These are phyloP conservation scores for Neostethus bicornis DNA, from an alignment of 2,797 vertebrate genomes.

Conservation along the genomic window DNA sequence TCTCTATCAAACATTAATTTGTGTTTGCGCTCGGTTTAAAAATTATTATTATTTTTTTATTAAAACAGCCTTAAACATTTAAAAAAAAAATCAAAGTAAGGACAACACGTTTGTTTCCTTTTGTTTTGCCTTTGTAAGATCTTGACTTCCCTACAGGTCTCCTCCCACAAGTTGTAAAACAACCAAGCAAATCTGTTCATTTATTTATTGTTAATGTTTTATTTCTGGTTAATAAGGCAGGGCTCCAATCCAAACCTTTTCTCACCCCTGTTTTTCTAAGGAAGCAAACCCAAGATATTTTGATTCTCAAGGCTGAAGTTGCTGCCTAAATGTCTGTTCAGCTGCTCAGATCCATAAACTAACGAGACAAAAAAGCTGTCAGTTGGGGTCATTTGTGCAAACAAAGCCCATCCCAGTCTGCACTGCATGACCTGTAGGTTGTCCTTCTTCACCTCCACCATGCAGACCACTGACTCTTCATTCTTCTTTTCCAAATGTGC, in stretches of 20 bases:
- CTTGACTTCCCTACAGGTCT: slow-evolving; percentile 44
- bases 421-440: slow-evolving; percentile 49
- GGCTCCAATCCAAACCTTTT: slow-evolving; percentile 22
- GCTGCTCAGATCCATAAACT: slow-evolving; percentile 54
- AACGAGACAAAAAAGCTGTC: slow-evolving; percentile 42
- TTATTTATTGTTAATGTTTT: slow-evolving; percentile 12
- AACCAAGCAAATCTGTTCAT: slow-evolving; percentile 6
- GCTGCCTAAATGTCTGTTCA: slow-evolving; percentile 43
- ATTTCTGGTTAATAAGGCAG: slow-evolving; percentile 58
- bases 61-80: slow-evolving; percentile 55
- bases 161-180: no score
- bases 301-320: slow-evolving; percentile 38
- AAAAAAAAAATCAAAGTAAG: slow-evolving; percentile 38
- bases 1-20: slow-evolving; percentile 1
- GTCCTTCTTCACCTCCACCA: slow-evolving; percentile 57
- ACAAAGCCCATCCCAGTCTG: slow-evolving; percentile 40
- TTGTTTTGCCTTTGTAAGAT: slow-evolving; percentile 64
- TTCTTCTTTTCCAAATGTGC: slow-evolving; percentile 63
- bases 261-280: slow-evolving; percentile 16
- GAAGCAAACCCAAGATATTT: slow-evolving; percentile 27
- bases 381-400: slow-evolving; percentile 46
- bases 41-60: slow-evolving; percentile 49
- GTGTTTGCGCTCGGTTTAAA: no score
- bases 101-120: slow-evolving; percentile 58
- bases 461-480: slow-evolving; percentile 57